Evolutionary conservation across 2,113 vertebrate species (phyloP).

Genomic region (Arothron firmamentum): DNA sequence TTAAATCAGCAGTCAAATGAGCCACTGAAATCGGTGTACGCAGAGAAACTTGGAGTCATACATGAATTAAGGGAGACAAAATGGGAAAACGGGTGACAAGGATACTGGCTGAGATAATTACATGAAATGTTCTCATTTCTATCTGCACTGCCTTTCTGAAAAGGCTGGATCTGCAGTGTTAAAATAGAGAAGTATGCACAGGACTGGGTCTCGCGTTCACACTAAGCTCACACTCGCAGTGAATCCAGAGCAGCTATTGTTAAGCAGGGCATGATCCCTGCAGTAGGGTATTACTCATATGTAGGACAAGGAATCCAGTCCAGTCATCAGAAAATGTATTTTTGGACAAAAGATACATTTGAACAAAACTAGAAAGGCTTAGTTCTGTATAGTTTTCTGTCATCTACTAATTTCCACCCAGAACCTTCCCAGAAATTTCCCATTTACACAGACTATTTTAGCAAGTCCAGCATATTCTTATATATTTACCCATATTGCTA

Average conservation of each 20-base stretch:
- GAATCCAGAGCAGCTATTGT: conserved; percentile 27
- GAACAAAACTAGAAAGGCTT: no score
- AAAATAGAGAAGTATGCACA: conserved; percentile 2
- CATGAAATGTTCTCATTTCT: conserved; percentile 22
- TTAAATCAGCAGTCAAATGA: not conserved
- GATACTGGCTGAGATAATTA: conserved; percentile 21
- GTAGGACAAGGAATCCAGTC: not conserved
- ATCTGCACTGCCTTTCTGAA: conserved; percentile 15
- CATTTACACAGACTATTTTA: not conserved
- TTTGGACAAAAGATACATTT: no score
- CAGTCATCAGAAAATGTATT: no score
- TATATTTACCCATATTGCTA: no score
- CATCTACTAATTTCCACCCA: not conserved
- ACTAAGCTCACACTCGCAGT: not conserved
- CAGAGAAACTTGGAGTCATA: not conserved
- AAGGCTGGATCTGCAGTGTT: conserved; percentile 24
- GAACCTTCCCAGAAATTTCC: not conserved
- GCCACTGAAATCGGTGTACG: not conserved
- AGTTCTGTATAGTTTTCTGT: not conserved
- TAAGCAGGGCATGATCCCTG: not conserved
- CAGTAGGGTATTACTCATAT: not conserved
- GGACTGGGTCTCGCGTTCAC: conserved; percentile 28
- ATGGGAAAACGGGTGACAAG: not conserved
- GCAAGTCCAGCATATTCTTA: not conserved
- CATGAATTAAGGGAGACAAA: not conserved